Evolutionary conservation across 2,113 vertebrate species (phyloP).

Genomic region (Vulpes lagopus): DNA sequence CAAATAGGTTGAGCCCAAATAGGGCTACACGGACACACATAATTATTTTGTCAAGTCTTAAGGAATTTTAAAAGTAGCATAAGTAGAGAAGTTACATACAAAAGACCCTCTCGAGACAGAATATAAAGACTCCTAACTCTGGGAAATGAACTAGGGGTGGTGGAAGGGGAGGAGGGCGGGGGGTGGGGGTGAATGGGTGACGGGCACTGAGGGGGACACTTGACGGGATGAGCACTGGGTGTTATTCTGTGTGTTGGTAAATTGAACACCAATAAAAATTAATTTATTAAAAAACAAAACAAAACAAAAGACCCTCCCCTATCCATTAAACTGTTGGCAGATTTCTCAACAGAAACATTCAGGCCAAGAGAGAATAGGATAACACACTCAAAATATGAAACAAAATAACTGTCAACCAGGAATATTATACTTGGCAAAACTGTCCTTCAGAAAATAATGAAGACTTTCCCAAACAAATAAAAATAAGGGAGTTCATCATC

Average conservation of each 20-base stretch:
- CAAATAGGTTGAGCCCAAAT: neutral
- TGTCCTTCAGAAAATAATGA: neutral
- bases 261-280: too few species aligned
- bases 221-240: too few species aligned
- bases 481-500: neutral
- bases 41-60: neutral
- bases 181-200: too few species aligned
- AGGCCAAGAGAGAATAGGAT: neutral
- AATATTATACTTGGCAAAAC: neutral
- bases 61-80: neutral
- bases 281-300: too few species aligned
- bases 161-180: too few species aligned
- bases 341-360: neutral
- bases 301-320: neutral
- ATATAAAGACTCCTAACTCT: too few species aligned
- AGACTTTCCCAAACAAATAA: neutral
- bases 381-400: neutral
- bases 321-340: neutral
- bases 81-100: neutral
- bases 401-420: neutral
- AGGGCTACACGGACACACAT: neutral
- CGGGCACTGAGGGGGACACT: too few species aligned
- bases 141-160: too few species aligned
- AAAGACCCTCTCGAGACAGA: too few species aligned
- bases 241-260: too few species aligned